A percentile compares a stretch with the other conserved stretches of the same genome.
These are phyloP conservation scores for Griposia aprilina DNA, from an alignment of 2,888 invertebrate species.

Conservation along the genomic window DNA sequence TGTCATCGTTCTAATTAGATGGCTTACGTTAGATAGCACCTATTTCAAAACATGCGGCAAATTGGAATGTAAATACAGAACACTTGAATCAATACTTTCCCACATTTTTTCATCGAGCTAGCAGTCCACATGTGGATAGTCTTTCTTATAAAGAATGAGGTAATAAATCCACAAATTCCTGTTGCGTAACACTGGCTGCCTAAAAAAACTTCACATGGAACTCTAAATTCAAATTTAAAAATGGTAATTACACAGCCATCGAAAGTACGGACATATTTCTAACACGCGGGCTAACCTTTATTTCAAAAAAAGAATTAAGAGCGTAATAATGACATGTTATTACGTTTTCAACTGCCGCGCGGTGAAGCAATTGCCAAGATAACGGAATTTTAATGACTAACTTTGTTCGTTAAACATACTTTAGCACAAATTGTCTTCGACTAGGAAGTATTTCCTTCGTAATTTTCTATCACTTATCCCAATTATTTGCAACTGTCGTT, in stretches of 20 bases:
- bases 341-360: constrained; percentile 75
- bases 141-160: constrained; percentile 17
- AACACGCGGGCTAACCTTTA: constrained; percentile 48
- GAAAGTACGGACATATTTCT: constrained; percentile 55
- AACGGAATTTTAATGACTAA: constrained; percentile 78
- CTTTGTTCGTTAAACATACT: constrained; percentile 60
- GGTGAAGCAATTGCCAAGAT: constrained; percentile 71
- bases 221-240: constrained; percentile 49
- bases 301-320: constrained; percentile 67
- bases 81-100: constrained; percentile 35
- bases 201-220: constrained; percentile 21
- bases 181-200: constrained; percentile 43
- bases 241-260: constrained; percentile 50
- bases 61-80: constrained; percentile 39
- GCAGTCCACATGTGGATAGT: neutral
- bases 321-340: constrained; percentile 80
- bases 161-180: constrained; percentile 38
- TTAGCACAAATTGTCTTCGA: constrained; percentile 48
- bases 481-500: constrained; percentile 68
- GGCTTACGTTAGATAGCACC: no score
- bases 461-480: constrained; percentile 66
- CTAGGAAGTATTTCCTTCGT: constrained; percentile 53
- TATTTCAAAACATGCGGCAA: constrained; percentile 35
- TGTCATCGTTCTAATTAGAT: no score
- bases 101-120: constrained; percentile 27